Conservation (phyloP, 2,113 vertebrate genomes). For the Xerus inauris region DNA sequence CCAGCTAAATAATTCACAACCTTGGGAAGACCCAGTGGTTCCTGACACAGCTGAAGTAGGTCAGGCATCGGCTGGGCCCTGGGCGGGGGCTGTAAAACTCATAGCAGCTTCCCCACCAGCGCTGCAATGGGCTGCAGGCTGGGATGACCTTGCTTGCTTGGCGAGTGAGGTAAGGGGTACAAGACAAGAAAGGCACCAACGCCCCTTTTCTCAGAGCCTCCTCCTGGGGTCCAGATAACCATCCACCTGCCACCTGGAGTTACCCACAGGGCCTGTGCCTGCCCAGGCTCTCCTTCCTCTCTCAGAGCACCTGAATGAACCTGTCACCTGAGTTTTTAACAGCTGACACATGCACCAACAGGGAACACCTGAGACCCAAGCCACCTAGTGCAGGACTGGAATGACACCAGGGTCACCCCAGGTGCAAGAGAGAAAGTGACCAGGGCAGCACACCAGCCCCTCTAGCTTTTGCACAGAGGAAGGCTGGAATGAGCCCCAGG, state of each 20-base stretch:
- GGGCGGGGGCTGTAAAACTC: neutral
- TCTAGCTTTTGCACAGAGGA: neutral
- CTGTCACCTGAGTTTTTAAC: neutral
- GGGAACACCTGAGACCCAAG: neutral
- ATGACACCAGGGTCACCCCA: neutral
- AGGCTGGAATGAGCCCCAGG: neutral
- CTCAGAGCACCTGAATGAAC: neutral
- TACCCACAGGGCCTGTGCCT: neutral
- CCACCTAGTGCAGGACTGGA: neutral
- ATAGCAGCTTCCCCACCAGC: neutral
- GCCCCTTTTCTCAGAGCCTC: neutral
- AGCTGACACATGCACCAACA: neutral
- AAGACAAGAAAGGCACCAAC: neutral
- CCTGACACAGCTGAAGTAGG: slow-evolving; percentile 67
- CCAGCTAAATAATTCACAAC: slow-evolving; percentile 77
- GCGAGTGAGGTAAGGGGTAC: neutral
- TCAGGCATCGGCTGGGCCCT: slow-evolving; percentile 5
- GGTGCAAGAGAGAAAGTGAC: neutral
- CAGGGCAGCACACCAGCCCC: neutral
- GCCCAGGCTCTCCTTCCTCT: neutral
- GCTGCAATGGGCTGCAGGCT: neutral
- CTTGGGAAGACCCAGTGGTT: slow-evolving; percentile 60
- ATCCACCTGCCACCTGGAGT: neutral
- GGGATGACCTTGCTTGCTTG: neutral
- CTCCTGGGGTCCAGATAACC: neutral